These are phyloP conservation scores for Pomatorhinus ruficollis DNA, from an alignment of 2,113 vertebrate genomes.

Conservation along the genomic window DNA sequence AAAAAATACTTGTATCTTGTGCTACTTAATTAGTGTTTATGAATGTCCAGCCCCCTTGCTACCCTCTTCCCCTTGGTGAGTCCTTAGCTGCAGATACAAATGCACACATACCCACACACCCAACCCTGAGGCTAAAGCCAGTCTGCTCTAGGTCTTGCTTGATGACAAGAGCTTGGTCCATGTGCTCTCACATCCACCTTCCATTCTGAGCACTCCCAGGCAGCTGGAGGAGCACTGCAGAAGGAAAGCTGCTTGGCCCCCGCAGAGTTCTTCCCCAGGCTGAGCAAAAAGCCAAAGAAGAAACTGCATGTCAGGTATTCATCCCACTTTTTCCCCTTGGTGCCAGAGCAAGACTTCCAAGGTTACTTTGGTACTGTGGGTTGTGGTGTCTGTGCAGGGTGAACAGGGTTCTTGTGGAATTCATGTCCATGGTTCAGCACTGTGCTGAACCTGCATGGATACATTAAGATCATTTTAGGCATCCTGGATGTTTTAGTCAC, in stretches of 20 bases:
- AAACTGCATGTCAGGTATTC: neutral
- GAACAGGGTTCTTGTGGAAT: neutral
- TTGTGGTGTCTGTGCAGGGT: neutral
- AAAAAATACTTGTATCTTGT: neutral
- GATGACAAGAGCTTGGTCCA: neutral
- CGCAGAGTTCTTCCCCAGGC: neutral
- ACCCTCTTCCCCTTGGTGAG: neutral
- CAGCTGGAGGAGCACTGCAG: neutral
- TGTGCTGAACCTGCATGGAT: neutral
- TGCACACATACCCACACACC: fast-evolving
- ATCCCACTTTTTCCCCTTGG: neutral
- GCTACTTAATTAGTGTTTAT: neutral
- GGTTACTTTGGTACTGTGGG: neutral
- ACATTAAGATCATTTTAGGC: neutral
- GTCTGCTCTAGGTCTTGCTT: neutral
- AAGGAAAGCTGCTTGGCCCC: fast-evolving
- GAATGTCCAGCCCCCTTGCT: neutral
- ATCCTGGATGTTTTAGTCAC: neutral
- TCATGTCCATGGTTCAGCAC: neutral
- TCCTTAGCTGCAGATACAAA: neutral
- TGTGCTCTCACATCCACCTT: neutral
- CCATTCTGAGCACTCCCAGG: neutral
- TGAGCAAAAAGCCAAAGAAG: neutral
- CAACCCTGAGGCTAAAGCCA: neutral
- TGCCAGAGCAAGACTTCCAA: neutral